A percentile compares a stretch with the other conserved stretches of the same genome.
Evolutionary conservation across 2,113 vertebrate genomes (phyloP).

Genomic region (Muntiacus muntjak): DNA sequence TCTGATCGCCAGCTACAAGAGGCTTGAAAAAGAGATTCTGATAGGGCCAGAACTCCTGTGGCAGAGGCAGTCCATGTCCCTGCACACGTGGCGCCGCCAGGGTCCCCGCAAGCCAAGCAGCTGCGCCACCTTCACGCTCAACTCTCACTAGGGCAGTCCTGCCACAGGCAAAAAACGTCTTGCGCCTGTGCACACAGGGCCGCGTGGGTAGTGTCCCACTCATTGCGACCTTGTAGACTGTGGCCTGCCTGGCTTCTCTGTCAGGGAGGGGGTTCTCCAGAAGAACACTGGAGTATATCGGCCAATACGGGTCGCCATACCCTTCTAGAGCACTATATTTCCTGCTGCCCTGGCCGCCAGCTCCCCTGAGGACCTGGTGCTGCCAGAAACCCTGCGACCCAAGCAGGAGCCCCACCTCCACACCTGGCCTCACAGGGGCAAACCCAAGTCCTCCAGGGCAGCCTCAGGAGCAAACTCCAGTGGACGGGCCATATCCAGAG

Average conservation of each 20-base stretch:
- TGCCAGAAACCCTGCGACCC: neutral
- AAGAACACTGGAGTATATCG: neutral
- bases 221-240: neutral
- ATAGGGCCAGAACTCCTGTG: neutral
- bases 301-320: neutral
- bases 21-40: neutral
- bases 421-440: neutral
- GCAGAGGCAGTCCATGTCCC: neutral
- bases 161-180: neutral
- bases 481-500: neutral
- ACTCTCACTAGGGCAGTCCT: neutral
- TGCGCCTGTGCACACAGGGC: accelerated
- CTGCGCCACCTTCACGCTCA: accelerated
- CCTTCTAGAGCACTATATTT: neutral
- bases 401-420: neutral
- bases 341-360: neutral
- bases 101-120: neutral
- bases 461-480: neutral
- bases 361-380: neutral
- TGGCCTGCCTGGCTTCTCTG: neutral
- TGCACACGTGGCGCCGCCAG: accelerated
- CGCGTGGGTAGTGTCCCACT: neutral
- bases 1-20: neutral
- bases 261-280: too few relatives aligned
- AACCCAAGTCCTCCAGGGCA: neutral